Base-by-base conservation (phyloP, 2,888 invertebrate species). In the Coecobrya sp. region DNA sequence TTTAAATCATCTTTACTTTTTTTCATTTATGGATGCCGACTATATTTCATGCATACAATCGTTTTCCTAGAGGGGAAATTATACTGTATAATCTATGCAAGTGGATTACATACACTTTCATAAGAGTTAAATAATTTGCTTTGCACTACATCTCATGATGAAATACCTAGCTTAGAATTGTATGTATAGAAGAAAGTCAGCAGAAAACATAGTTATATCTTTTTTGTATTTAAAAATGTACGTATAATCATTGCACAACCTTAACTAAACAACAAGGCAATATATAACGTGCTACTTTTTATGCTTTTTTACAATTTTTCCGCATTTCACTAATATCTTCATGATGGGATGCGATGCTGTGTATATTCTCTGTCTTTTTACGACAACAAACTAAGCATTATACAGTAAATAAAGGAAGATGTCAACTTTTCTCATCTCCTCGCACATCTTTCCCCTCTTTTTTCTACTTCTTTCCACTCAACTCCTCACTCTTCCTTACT, bases 401-500 rank as follows among this genome's bases (percentile, higher is more conserved):
- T 65, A 79, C 88, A 68, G 89, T 82, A 89, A 89, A 89, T 89
- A 82, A 89, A 89, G 42, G 76, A 86, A 90, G 84, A 93, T 93
- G 89, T 93, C 90, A 86, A 86, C 92, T 88, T 79, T 89, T 86
- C 81, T 85, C 92, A 82, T 92, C 89, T 86, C 62, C 68, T 55
- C 49, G 59, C 84, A 86, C 79, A 76, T 79, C 86, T 81, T 93
- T 76, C 84, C 90, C 89, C 93, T 81, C 52, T 89, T 81, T 89
- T 86, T 81, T 52, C 65, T 30, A 36, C 62, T 65, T 82, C 55
- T 81, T 68, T 81, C 36, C 88, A 52, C 89, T 90, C 68, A 70
- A 79, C 90, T 92, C 76, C 30, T 85, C 89, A 62, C 87, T 91
- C 76, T 86, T 89, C 84, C 93, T 93, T 86, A 91, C 93, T 93